phyloP scores from a whole-genome alignment of 2,797 vertebrate species.

The Darevskia mixta region DNA sequence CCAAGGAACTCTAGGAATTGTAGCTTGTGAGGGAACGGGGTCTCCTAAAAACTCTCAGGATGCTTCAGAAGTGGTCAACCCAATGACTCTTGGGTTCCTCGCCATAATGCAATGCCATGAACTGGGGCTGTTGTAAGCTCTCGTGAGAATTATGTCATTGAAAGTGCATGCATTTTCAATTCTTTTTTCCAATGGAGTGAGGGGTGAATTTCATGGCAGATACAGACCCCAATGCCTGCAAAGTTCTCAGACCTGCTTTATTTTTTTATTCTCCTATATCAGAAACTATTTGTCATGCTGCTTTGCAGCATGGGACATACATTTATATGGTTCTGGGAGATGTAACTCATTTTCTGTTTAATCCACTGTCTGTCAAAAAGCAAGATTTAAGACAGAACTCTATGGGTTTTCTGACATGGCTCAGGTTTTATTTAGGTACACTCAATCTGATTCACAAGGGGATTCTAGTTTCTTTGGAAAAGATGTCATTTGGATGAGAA shows the following conservation, averaged over 20 bases:
- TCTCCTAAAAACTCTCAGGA: too few relatives aligned
- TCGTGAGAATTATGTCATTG: background rate
- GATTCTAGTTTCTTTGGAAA: constrained; percentile 48
- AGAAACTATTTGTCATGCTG: constrained; percentile 69
- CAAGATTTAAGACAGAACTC: constrained; percentile 61
- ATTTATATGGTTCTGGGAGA: constrained; percentile 57
- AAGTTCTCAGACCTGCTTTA: constrained; percentile 55
- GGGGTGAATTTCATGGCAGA: constrained; percentile 61
- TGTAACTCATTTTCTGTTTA: constrained; percentile 71
- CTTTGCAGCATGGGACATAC: constrained; percentile 49
- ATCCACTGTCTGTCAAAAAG: constrained; percentile 65
- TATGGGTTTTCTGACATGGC: constrained; percentile 50
- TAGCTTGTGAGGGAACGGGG: too few relatives aligned
- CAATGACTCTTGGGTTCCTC: background rate
- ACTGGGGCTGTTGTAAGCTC: background rate
- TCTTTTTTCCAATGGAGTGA: constrained; percentile 34
- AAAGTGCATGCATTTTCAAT: constrained; percentile 33
- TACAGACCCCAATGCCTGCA: constrained; percentile 26
- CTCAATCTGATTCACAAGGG: constrained; percentile 19
- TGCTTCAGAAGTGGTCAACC: background rate
- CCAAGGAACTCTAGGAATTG: too few relatives aligned
- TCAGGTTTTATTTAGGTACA: constrained; percentile 47
- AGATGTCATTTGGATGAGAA: constrained; percentile 33
- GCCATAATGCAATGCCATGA: background rate
- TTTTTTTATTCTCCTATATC: constrained; percentile 61